Evolutionary conservation across 2,888 invertebrate species (phyloP).

Genomic region (Agriopis marginaria): DNA sequence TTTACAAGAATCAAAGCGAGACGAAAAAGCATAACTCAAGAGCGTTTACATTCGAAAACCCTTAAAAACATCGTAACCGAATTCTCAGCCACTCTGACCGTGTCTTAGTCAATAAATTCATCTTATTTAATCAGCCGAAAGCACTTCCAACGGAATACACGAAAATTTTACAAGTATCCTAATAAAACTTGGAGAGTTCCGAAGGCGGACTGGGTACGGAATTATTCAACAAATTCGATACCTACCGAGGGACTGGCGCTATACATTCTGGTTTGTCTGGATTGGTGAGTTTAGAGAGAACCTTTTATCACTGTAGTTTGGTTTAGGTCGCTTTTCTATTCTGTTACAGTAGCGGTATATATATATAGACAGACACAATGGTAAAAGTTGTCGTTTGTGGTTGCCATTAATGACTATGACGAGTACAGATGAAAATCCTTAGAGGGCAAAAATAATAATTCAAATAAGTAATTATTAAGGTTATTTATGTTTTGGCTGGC

Average conservation of each 20-base stretch:
- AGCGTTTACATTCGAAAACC: slow-evolving; percentile 37
- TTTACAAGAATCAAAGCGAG: slow-evolving; percentile 19
- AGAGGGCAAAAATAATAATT: too few relatives aligned
- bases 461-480: too few relatives aligned
- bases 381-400: too few relatives aligned
- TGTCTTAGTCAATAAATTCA: slow-evolving; percentile 80
- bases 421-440: too few relatives aligned
- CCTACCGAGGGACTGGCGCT: slow-evolving; percentile 48
- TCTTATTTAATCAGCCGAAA: slow-evolving; percentile 84
- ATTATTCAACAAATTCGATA: slow-evolving; percentile 78
- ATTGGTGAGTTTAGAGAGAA: slow-evolving; percentile 18
- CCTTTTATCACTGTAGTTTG: slow-evolving; percentile 6
- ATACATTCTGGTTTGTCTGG: slow-evolving; percentile 36
- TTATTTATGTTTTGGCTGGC: too few relatives aligned
- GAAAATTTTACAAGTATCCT: slow-evolving; percentile 85
- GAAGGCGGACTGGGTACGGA: slow-evolving; percentile 64
- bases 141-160: slow-evolving; percentile 77
- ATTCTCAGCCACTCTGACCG: slow-evolving; percentile 61
- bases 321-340: neutral
- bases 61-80: slow-evolving; percentile 40
- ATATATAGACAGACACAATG: too few relatives aligned
- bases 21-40: slow-evolving; percentile 34
- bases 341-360: neutral
- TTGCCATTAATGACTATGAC: too few relatives aligned
- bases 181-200: slow-evolving; percentile 82